Base-by-base conservation (phyloP, 2,888 invertebrate genomes). In the Rhogogaster chlorosoma region DNA sequence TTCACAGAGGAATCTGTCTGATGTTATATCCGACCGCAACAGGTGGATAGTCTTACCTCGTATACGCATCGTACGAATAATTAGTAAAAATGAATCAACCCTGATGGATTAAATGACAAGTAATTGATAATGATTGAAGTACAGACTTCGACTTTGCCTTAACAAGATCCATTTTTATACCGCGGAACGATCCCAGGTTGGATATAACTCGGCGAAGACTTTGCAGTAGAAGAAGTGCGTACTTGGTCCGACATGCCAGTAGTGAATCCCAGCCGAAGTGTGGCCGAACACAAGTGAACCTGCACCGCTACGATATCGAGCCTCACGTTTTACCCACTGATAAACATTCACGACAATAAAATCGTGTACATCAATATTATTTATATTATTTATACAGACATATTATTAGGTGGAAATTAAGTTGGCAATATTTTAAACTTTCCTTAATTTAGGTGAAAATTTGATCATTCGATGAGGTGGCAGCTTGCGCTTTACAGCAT, bases 21-120 rank as follows among this genome's bases (percentile, higher is more conserved):
- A 61, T 7, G 26, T 26, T 9, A 10, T 26, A 61, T 53, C 53
- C 53, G 9, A 77, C 53, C 26, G 77, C 77, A 77, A 77, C 77
- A 77, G 77, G 77, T 77, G 77, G 77, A 77, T 49, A 77, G 53
- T 75, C 45, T 75, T 15, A 49, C 70, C 10, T 36, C 7, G 73
- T 22, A 26, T 3, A 67, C 15, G n/a, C n/a, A 4, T n/a, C 36
- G 0, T 42, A 26, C 42, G 22, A 73, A 4, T 29, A 67, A 67
- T 32, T 29, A 67, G 26, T 67, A 0, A 10, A 67, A 18, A 32
- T 67, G 7, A 18, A 15, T 6, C 18, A 7, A 12, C 18, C 32
- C 12, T 67, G 32, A 67, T 22, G 61, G 26, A 12, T 61, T 61
- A 4, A 22, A 61, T 6, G 53, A 53, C 7, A 53, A 53, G n/a